Percentiles rank a stretch among this genome's conserved stretches.
Conservation (phyloP, 1,140 invertebrate species). For the Megathymus violae region DNA sequence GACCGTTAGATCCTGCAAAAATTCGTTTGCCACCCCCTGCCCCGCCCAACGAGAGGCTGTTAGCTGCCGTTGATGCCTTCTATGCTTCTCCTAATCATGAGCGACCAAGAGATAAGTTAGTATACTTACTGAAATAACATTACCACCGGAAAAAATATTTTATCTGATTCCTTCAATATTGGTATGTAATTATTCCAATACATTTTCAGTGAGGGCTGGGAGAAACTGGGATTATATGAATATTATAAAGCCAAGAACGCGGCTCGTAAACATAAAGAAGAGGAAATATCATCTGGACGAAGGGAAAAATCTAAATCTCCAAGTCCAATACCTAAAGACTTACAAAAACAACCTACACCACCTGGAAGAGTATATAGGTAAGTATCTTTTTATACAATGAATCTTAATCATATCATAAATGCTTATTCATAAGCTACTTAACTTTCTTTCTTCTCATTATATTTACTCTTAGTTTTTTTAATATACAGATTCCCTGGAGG, state of each 20-base stretch:
- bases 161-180: no score
- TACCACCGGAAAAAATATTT: no score
- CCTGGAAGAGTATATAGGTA: constrained; percentile 90
- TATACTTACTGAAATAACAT: constrained; percentile 30
- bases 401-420: no score
- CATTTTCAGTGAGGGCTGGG: constrained; percentile 96
- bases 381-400: no score
- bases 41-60: constrained; percentile 94
- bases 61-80: constrained; percentile 97
- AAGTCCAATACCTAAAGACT: constrained; percentile 89
- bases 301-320: constrained; percentile 90
- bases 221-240: constrained; percentile 97
- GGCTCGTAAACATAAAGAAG: constrained; percentile 94
- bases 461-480: no score
- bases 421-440: no score
- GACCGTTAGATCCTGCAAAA: constrained; percentile 93
- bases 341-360: constrained; percentile 89
- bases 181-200: constrained; percentile 33
- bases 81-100: constrained; percentile 97
- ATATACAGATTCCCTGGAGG: no score
- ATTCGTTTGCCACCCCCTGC: constrained; percentile 96
- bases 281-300: constrained; percentile 89
- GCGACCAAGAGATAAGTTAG: constrained; percentile 95
- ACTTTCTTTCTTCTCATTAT: no score
- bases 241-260: constrained; percentile 98